These are phyloP conservation scores for Phainopepla nitens DNA, from an alignment of 2,113 vertebrate species.

Conservation along the genomic window DNA sequence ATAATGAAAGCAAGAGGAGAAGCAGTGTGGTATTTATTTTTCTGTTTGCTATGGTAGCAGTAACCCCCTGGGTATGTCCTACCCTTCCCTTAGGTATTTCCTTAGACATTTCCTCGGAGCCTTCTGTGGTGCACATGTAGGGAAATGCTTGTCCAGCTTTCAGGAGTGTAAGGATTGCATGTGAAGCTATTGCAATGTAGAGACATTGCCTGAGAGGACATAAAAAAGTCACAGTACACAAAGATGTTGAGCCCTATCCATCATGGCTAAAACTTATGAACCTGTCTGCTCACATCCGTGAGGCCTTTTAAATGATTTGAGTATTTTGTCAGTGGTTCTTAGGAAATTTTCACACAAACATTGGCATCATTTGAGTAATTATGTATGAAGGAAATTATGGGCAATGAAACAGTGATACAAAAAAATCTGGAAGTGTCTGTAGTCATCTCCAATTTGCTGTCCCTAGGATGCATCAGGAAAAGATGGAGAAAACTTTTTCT, in stretches of 20 bases:
- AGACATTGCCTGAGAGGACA: neutral
- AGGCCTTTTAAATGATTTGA: neutral
- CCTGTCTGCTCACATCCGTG: neutral
- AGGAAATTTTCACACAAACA: neutral
- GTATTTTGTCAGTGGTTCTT: neutral
- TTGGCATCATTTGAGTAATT: neutral
- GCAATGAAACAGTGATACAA: neutral
- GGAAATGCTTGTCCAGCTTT: neutral
- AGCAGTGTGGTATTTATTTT: conserved; percentile 5
- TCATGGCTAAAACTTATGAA: neutral
- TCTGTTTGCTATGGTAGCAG: neutral
- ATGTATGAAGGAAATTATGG: neutral
- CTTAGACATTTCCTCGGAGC: neutral
- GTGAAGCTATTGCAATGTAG: neutral
- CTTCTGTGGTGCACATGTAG: neutral
- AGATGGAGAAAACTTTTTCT: neutral
- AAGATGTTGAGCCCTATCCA: neutral
- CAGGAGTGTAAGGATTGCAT: neutral
- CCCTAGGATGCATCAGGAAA: neutral
- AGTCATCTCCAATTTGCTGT: neutral
- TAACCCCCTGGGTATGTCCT: neutral
- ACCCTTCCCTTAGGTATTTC: neutral
- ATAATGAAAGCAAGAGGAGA: neutral
- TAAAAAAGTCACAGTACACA: neutral
- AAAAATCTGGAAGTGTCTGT: neutral